These are phyloP conservation scores for Trematocara marginatum DNA, from an alignment of 2,113 vertebrate species.

Conservation along the genomic window DNA sequence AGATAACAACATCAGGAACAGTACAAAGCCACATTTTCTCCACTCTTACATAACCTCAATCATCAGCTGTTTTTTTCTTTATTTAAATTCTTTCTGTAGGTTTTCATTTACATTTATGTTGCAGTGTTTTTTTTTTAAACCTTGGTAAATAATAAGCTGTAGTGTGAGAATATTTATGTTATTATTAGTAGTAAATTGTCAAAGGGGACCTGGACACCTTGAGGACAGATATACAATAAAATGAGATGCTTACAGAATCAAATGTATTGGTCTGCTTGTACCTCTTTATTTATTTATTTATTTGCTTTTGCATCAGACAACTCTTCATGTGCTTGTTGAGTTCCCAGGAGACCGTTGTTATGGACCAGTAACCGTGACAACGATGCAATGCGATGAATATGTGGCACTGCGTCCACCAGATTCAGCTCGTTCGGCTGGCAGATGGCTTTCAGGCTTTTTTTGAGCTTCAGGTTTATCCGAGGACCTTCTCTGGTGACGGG, in stretches of 20 bases:
- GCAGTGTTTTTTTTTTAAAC: not conserved
- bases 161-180: not conserved
- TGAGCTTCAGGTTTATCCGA: not conserved
- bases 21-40: not conserved
- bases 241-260: not conserved
- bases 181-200: not conserved
- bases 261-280: not conserved
- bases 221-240: not conserved
- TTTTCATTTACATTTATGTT: not conserved
- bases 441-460: slow-evolving; percentile 6
- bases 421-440: not conserved
- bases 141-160: not conserved
- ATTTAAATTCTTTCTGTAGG: not conserved
- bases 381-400: not conserved
- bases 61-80: not conserved
- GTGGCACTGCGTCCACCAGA: not conserved
- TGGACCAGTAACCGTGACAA: slow-evolving; percentile 50
- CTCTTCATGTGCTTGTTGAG: slow-evolving; percentile 11
- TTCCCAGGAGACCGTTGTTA: slow-evolving; percentile 55
- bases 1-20: slow-evolving; percentile 14
- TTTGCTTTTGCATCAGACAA: slow-evolving; percentile 16
- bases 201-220: not conserved
- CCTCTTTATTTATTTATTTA: not conserved
- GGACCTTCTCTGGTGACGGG: not conserved
- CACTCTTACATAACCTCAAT: not conserved